A percentile compares a stretch with the other conserved stretches of the same genome.
Evolutionary conservation across 2,888 invertebrate species (phyloP).

Genomic region (Eristalis pertinax): DNA sequence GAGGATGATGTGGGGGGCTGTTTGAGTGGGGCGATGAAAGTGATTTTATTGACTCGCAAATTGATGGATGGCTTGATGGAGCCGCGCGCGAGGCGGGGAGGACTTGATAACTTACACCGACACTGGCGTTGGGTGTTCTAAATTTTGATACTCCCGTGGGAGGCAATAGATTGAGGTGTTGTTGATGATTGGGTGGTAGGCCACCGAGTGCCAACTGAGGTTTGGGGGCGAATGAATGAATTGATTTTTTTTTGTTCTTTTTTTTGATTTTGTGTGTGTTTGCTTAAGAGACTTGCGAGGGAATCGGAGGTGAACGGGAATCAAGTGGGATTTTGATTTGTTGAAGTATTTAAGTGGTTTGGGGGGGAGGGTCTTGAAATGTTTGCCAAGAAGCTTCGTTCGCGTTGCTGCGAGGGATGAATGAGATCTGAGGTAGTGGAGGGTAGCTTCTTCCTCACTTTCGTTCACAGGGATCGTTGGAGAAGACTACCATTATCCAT

Average conservation of each 20-base stretch:
- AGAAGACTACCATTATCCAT: no score
- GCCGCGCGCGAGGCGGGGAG: background rate
- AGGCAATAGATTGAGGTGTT: background rate
- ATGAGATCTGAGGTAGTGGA: no score
- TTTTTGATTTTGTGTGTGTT: background rate
- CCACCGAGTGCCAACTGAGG: background rate
- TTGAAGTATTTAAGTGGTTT: background rate
- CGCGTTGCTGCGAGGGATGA: no score
- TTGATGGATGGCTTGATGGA: constrained; percentile 62
- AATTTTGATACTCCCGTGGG: constrained; percentile 33
- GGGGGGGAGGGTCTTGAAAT: background rate
- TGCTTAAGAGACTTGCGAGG: background rate
- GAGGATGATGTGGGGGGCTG: background rate
- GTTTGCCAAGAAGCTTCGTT: background rate
- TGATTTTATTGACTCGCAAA: constrained; percentile 68
- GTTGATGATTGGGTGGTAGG: constrained; percentile 30
- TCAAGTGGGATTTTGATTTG: background rate
- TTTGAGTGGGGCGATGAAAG: constrained; percentile 33
- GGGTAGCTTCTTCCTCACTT: no score
- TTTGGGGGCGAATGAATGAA: background rate
- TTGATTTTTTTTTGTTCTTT: background rate
- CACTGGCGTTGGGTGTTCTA: constrained; percentile 36
- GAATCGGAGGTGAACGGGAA: background rate
- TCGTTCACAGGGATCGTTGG: no score
- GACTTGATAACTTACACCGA: constrained; percentile 52